phyloP scores from a whole-genome alignment of 2,888 invertebrate genomes.

The Clistopyga incitator region DNA sequence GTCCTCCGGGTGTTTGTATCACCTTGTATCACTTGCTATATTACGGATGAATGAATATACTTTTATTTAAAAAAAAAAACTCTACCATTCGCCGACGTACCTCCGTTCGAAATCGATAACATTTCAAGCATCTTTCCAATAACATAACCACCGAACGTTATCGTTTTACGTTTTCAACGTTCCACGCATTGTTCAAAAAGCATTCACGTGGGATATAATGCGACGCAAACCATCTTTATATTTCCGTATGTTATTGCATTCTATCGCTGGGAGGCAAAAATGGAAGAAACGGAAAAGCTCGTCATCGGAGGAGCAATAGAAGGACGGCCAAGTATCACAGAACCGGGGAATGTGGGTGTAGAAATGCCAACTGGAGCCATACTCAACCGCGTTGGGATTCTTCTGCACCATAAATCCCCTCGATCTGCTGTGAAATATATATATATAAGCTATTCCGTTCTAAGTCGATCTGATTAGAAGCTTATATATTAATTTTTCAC shows the following conservation, averaged over 20 bases:
- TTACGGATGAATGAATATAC: background rate
- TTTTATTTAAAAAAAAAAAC: background rate
- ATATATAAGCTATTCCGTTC: background rate
- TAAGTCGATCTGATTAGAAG: too few relatives aligned
- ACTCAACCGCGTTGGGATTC: background rate
- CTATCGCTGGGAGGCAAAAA: background rate
- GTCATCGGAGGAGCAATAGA: constrained; percentile 68
- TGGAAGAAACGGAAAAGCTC: background rate
- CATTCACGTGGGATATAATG: constrained; percentile 2
- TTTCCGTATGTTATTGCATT: constrained; percentile 5
- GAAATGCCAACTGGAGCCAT: constrained; percentile 3
- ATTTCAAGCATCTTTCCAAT: background rate
- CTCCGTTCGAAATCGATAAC: background rate
- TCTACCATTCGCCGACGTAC: background rate
- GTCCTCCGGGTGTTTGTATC: background rate
- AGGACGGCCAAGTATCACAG: background rate
- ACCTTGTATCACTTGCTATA: background rate
- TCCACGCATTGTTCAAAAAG: background rate
- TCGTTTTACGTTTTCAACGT: constrained; percentile 19
- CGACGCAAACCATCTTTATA: background rate
- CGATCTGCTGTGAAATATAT: constrained; percentile 1
- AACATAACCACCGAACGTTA: background rate
- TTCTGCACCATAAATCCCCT: background rate
- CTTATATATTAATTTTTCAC: too few relatives aligned
- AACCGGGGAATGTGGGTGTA: background rate